Evolutionary conservation across 2,113 vertebrate species (phyloP).

Genomic region (Amphilophus citrinellus): DNA sequence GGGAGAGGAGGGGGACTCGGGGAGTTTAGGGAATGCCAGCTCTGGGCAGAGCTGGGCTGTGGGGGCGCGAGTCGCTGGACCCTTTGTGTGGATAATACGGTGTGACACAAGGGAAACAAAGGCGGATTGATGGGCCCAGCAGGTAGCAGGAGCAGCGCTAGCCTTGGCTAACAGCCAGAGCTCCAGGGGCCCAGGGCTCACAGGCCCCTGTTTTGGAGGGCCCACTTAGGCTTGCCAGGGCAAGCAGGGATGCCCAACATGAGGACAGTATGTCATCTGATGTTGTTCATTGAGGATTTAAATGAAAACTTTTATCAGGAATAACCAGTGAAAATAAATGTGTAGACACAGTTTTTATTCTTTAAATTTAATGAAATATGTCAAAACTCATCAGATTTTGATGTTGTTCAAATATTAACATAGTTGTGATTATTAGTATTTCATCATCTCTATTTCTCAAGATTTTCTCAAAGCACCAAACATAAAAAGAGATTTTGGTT

Average conservation of each 20-base stretch:
- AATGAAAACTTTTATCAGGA: background rate
- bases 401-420: background rate
- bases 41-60: constrained; percentile 88
- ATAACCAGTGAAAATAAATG: background rate
- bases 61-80: constrained; percentile 89
- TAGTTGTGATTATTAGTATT: background rate
- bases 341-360: background rate
- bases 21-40: constrained; percentile 92
- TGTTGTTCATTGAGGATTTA: constrained; percentile 28
- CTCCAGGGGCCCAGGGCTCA: constrained; percentile 79
- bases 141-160: constrained; percentile 91
- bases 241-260: constrained; percentile 59
- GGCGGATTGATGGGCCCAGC: constrained; percentile 98
- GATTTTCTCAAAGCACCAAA: background rate
- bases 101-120: constrained; percentile 98
- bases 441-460: background rate
- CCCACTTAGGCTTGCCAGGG: constrained; percentile 74
- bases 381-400: background rate
- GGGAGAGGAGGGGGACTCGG: constrained; percentile 67
- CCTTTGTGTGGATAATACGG: constrained; percentile 97
- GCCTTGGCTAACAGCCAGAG: constrained; percentile 80
- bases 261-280: constrained; percentile 52
- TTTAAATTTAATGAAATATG: background rate
- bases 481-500: constrained; percentile 1
- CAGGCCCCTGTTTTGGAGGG: constrained; percentile 82